Base-by-base conservation (phyloP, 1,140 invertebrate genomes). In the Bombus waltoni region DNA sequence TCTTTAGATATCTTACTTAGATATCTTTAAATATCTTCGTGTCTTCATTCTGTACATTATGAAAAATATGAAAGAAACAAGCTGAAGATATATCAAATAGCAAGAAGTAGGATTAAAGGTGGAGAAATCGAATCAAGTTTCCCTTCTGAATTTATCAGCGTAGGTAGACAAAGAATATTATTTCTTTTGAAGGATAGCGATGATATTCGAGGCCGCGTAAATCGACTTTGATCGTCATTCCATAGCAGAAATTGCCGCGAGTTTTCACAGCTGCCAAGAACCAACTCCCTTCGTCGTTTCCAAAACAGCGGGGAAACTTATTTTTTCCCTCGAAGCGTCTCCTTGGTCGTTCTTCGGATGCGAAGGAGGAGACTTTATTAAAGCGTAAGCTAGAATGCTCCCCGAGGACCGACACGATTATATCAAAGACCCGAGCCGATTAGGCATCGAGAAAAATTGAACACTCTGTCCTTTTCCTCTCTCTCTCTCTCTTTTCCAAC, bases 211-310 rank as follows among this genome's bases (percentile, higher is more conserved):
- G 8, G 62, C 22, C 68, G 66, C 35, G 72, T 75, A 89, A 90
- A 84, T 83, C 71, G 70, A 79, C 82, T 88, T 90, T 85, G 74
- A 89, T 89, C 86, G 44, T 82, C 81, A 66, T 87, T 84, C 47
- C 88, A 15, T 68, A 59, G 62, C 32, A 68, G 66, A 85, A 78
- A 87, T 87, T 78, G 81, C 88, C 59, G 65, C 65, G 80, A 89
- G 83, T 88, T 86, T 85, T 81, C 40, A 59, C 72, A 70, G 82
- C 77, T 59, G 65, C 42, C n/a, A 71, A 79, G 76, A 66, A 42
- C 70, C 62, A 53, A 38, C 40, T 25, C 25, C 38, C 68, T 38
- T 72, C 38, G 18, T 72, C 62, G 28, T 44, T 65, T 53, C 75
- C 28, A 47, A 74, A 74, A 65, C 65, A 73, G 3, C 32, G 25